phyloP scores from a whole-genome alignment of 2,113 vertebrate genomes.

The Pantherophis guttatus region DNA sequence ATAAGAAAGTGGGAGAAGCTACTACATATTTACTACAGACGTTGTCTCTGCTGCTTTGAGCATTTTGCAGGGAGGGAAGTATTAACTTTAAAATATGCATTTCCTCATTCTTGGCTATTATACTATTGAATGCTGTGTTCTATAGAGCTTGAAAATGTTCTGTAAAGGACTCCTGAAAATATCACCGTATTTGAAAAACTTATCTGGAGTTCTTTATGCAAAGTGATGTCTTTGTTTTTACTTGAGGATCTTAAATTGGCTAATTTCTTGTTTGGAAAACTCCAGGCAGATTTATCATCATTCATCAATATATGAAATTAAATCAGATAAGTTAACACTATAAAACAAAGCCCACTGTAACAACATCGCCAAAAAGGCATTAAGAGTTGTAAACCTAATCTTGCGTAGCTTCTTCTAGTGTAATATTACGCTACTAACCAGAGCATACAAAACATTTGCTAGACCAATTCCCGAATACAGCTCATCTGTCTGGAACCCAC shows the following conservation, averaged over 20 bases:
- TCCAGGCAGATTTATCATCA: conserved; percentile 32
- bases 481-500: no score
- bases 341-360: no score
- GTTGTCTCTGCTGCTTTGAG: neutral
- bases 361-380: no score
- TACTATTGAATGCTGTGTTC: neutral
- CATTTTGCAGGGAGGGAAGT: neutral
- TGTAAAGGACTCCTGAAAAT: neutral
- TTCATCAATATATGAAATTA: conserved; percentile 52
- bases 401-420: no score
- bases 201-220: neutral
- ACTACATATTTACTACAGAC: neutral
- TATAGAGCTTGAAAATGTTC: neutral
- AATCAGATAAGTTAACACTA: neutral
- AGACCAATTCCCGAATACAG: no score
- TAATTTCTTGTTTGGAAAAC: conserved; percentile 28
- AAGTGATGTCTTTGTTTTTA: neutral
- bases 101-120: neutral
- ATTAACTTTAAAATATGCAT: neutral
- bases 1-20: neutral
- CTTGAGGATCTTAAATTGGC: neutral
- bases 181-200: neutral
- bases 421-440: no score
- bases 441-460: no score
- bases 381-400: no score